phyloP scores from a whole-genome alignment of 2,113 vertebrate species.

The Trichomycterus rosablanca region DNA sequence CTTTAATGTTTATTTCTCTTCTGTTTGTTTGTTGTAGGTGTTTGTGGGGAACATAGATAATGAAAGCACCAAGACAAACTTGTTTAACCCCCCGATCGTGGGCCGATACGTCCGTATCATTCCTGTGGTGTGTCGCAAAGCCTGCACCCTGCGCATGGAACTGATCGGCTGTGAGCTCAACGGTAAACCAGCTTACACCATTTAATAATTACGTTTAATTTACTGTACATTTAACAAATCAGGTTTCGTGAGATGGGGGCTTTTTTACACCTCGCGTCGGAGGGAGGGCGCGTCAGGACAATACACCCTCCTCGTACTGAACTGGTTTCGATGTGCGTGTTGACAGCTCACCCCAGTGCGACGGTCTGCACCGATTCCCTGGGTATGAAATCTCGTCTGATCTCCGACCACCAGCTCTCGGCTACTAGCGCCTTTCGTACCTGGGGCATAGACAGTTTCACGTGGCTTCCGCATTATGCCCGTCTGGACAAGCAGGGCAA shows the following conservation, averaged over 20 bases:
- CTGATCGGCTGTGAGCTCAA: slow-evolving; percentile 90
- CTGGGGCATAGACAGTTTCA: slow-evolving; percentile 84
- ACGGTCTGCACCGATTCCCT: slow-evolving; percentile 86
- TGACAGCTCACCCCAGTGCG: slow-evolving; percentile 80
- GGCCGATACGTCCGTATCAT: slow-evolving; percentile 83
- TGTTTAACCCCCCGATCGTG: slow-evolving; percentile 77
- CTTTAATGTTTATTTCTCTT: background rate
- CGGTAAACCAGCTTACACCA: slow-evolving; percentile 73
- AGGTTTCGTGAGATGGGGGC: too few species aligned
- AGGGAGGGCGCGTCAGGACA: too few species aligned
- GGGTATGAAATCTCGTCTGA: slow-evolving; percentile 82
- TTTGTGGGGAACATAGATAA: slow-evolving; percentile 83
- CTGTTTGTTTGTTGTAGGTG: slow-evolving; percentile 59
- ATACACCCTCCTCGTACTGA: too few species aligned
- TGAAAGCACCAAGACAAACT: slow-evolving; percentile 71
- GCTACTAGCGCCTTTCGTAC: slow-evolving; percentile 86
- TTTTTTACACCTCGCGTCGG: too few species aligned
- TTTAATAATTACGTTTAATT: too few species aligned
- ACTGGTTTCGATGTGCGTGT: too few species aligned
- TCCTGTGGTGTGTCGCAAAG: slow-evolving; percentile 74
- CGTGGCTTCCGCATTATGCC: slow-evolving; percentile 83
- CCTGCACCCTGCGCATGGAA: slow-evolving; percentile 90
- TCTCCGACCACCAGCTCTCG: slow-evolving; percentile 80
- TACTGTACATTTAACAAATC: too few species aligned
- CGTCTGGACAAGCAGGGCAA: slow-evolving; percentile 89